Percentiles rank a stretch among this genome's conserved stretches.
These are phyloP conservation scores for Thecophora atra DNA, from an alignment of 2,888 invertebrate species.

Conservation along the genomic window DNA sequence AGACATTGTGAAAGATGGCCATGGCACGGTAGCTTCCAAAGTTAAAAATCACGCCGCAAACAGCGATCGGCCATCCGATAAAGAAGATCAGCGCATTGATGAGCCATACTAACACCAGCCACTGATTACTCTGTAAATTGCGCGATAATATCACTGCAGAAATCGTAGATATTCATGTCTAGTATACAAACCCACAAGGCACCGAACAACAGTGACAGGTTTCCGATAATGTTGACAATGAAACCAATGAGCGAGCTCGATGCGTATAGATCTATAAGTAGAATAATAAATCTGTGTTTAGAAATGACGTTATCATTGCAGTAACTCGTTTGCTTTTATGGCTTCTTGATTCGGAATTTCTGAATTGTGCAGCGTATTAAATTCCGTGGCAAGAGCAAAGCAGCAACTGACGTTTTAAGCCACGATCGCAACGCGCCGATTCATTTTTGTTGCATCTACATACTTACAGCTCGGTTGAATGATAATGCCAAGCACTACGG, in stretches of 20 bases:
- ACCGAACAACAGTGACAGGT: constrained; percentile 51
- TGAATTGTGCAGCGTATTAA: not conserved
- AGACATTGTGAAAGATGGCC: constrained; percentile 44
- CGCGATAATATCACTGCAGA: not conserved
- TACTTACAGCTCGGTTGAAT: constrained; percentile 50
- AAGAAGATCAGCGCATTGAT: constrained; percentile 48
- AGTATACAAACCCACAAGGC: constrained; percentile 47
- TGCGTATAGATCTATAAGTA: constrained; percentile 45
- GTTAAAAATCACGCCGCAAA: constrained; percentile 54
- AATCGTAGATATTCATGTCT: not conserved
- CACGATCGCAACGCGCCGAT: not conserved
- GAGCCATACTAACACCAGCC: constrained; percentile 51
- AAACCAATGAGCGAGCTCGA: constrained; percentile 46
- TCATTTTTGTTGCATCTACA: constrained; percentile 13
- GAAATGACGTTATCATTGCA: constrained; percentile 15
- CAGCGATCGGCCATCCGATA: constrained; percentile 52
- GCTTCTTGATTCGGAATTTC: not conserved
- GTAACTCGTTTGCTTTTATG: not conserved
- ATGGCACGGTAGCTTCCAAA: constrained; percentile 52
- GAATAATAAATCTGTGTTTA: constrained; percentile 9
- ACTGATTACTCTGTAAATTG: constrained; percentile 46
- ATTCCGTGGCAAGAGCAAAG: too few relatives aligned
- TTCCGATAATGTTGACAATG: constrained; percentile 46
- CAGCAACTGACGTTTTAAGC: too few relatives aligned
- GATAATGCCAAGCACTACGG: constrained; percentile 44